Conservation (phyloP, 2,797 vertebrate species). For the Helicolenus hilgendorfi region DNA sequence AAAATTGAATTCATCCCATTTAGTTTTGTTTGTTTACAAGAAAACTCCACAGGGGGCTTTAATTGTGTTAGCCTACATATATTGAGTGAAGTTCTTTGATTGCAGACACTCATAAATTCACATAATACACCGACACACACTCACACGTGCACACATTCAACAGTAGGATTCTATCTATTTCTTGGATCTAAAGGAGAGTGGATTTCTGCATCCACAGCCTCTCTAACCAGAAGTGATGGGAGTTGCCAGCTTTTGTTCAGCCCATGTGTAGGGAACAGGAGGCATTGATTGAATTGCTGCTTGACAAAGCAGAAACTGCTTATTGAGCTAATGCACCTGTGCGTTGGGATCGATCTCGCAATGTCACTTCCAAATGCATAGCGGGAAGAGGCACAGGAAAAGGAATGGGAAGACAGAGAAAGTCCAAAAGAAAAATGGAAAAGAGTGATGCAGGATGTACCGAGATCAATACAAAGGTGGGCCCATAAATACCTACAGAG, state of each 20-base stretch:
- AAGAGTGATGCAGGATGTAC: background rate
- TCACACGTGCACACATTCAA: background rate
- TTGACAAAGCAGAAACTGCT: conserved; percentile 91
- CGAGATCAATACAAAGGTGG: background rate
- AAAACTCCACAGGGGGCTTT: background rate
- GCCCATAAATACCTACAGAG: background rate
- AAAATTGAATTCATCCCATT: background rate
- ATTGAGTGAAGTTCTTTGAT: background rate
- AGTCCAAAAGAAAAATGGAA: background rate
- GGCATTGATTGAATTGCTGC: conserved; percentile 88
- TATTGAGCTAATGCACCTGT: conserved; percentile 89
- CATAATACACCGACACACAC: background rate
- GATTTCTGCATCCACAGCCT: conserved; percentile 52
- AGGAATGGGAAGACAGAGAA: background rate
- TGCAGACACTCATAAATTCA: background rate
- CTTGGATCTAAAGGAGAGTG: background rate
- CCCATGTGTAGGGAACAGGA: conserved; percentile 76
- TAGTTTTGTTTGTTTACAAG: background rate
- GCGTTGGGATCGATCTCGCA: conserved; percentile 86
- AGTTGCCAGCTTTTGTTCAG: conserved; percentile 77
- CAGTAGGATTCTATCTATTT: background rate
- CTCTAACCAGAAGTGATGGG: conserved; percentile 79
- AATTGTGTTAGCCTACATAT: background rate
- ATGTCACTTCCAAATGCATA: conserved; percentile 83
- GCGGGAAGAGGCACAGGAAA: conserved; percentile 13